Conservation (phyloP, 2,888 invertebrate species). For the Calliphora vomitoria region DNA sequence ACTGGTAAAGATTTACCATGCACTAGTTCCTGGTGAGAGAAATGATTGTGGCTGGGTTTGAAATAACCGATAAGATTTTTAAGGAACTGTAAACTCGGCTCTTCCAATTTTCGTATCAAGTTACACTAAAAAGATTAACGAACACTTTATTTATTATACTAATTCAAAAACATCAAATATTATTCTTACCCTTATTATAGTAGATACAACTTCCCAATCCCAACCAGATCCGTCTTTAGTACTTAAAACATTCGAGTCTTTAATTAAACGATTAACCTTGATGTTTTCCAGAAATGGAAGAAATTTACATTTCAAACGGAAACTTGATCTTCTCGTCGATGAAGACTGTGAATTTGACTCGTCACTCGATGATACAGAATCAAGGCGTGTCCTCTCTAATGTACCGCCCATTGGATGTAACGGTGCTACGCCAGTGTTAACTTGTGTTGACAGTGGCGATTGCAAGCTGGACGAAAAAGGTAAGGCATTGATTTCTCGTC, state of each 20-base stretch:
- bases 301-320: conserved; percentile 83
- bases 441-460: conserved; percentile 58
- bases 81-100: conserved; percentile 87
- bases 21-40: conserved; percentile 92
- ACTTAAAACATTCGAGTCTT: conserved; percentile 92
- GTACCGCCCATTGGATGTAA: conserved; percentile 67
- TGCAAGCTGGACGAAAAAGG: conserved; percentile 57
- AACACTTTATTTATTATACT: not conserved
- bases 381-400: conserved; percentile 84
- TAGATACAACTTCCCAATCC: conserved; percentile 96
- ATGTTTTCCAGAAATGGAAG: conserved; percentile 86
- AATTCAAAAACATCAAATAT: conserved; percentile 7
- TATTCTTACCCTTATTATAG: conserved; percentile 90
- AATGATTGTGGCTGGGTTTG: conserved; percentile 94
- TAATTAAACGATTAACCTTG: conserved; percentile 89
- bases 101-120: conserved; percentile 87
- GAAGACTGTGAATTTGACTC: conserved; percentile 82
- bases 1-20: conserved; percentile 81
- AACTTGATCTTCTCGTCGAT: conserved; percentile 81
- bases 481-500: conserved; percentile 82
- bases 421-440: conserved; percentile 58
- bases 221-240: conserved; percentile 93
- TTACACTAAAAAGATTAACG: conserved; percentile 80
- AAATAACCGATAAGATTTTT: conserved; percentile 93
- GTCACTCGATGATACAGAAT: conserved; percentile 85